A percentile compares a stretch with the other conserved stretches of the same genome.
phyloP scores from a whole-genome alignment of 2,797 vertebrate genomes.

The Kryptolebias ocellatus region DNA sequence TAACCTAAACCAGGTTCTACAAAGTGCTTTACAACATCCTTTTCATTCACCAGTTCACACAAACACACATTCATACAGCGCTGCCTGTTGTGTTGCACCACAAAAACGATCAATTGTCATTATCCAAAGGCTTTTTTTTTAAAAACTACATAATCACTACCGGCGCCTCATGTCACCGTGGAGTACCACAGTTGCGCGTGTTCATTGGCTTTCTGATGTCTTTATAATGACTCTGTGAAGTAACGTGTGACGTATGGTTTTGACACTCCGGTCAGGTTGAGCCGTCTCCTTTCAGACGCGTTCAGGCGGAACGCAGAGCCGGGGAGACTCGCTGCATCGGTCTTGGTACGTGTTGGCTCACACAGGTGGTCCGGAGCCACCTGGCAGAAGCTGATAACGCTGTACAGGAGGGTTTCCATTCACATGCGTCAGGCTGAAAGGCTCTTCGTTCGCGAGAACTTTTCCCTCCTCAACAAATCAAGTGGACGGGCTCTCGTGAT shows the following conservation, averaged over 20 bases:
- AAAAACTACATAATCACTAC: constrained; percentile 4
- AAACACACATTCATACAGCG: not conserved
- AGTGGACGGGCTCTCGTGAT: constrained; percentile 28
- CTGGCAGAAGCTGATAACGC: constrained; percentile 71
- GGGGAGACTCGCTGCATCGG: constrained; percentile 55
- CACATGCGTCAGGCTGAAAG: constrained; percentile 60
- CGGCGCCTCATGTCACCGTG: not conserved
- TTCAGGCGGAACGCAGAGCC: constrained; percentile 54
- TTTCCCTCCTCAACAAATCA: constrained; percentile 37
- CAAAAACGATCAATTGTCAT: constrained; percentile 1
- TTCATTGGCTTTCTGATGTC: constrained; percentile 24
- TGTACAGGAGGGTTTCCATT: constrained; percentile 52
- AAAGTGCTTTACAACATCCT: constrained; percentile 1
- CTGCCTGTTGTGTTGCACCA: not conserved
- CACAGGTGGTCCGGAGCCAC: constrained; percentile 68
- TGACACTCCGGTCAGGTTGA: constrained; percentile 47
- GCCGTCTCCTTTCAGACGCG: constrained; percentile 48
- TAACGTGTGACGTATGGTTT: constrained; percentile 42
- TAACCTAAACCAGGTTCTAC: not conserved
- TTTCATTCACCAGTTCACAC: not conserved
- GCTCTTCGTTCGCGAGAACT: constrained; percentile 51
- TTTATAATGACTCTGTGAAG: constrained; percentile 52
- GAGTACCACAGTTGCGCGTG: constrained; percentile 7
- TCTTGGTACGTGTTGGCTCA: constrained; percentile 65
- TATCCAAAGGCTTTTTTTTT: constrained; percentile 8